phyloP scores from a whole-genome alignment of 2,113 vertebrate genomes.

The Menura novaehollandiae region DNA sequence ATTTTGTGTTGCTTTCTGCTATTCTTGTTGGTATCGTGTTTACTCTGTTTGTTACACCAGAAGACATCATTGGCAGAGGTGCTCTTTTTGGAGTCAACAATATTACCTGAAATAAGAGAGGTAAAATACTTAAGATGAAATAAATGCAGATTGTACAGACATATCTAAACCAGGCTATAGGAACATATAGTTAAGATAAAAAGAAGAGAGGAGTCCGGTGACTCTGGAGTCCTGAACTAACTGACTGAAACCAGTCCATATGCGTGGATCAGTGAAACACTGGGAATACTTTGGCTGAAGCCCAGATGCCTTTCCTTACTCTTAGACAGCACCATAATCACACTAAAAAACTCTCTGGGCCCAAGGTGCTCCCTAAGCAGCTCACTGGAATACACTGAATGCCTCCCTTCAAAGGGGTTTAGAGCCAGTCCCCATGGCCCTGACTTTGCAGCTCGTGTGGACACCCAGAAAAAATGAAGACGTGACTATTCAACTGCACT shows the following conservation, averaged over 20 bases:
- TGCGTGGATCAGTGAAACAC: accelerated
- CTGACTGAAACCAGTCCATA: background rate
- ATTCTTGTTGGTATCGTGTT: background rate
- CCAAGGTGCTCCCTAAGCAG: background rate
- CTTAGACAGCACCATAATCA: background rate
- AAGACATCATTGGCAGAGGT: background rate
- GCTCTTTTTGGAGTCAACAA: background rate
- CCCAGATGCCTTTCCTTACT: background rate
- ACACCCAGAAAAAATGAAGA: background rate
- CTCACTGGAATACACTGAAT: background rate
- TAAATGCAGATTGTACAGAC: background rate
- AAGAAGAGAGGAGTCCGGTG: background rate
- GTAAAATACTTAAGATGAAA: background rate
- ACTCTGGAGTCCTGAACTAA: background rate
- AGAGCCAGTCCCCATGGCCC: accelerated
- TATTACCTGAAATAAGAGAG: background rate
- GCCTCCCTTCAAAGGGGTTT: background rate
- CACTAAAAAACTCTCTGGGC: background rate
- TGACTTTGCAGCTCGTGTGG: background rate
- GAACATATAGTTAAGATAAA: background rate
- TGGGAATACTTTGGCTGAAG: background rate
- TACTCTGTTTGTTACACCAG: background rate
- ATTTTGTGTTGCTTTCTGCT: background rate
- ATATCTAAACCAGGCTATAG: background rate
- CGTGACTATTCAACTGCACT: background rate